A percentile compares a stretch with the other conserved stretches of the same genome.
These are phyloP conservation scores for Dendrolimus pini DNA, from an alignment of 2,888 invertebrate genomes.

Conservation along the genomic window DNA sequence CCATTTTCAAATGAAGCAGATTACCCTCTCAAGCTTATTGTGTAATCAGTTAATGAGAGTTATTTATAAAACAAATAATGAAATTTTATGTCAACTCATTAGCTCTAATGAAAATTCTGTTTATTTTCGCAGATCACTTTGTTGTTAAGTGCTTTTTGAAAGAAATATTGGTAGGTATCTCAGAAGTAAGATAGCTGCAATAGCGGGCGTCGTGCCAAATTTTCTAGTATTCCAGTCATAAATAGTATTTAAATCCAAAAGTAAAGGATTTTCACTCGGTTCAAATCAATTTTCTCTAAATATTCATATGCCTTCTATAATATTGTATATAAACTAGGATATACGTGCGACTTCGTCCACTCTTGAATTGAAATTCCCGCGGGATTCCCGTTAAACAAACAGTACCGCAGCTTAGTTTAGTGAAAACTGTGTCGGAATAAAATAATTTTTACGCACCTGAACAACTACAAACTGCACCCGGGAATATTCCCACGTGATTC, in stretches of 20 bases:
- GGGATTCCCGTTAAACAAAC: too few relatives aligned
- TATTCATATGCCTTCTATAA: background rate
- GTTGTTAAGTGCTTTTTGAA: conserved; percentile 20
- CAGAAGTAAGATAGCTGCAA: conserved; percentile 24
- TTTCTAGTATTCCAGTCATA: conserved; percentile 22
- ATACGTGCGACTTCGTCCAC: too few relatives aligned
- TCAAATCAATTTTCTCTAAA: background rate
- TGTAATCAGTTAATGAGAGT: too few relatives aligned
- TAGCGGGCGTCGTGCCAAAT: conserved; percentile 33
- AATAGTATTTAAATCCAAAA: conserved; percentile 13
- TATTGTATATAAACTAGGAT: conserved; percentile 1
- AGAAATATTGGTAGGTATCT: conserved; percentile 35
- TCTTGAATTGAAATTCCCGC: too few relatives aligned
- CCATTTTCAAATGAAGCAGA: background rate
- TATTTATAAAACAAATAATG: too few relatives aligned
- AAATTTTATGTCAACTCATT: too few relatives aligned
- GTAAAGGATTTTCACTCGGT: conserved; percentile 8
- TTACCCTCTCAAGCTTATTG: too few relatives aligned
- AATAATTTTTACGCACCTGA: too few relatives aligned
- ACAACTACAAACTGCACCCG: too few relatives aligned
- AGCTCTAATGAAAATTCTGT: conserved; percentile 20
- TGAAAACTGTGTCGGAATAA: too few relatives aligned
- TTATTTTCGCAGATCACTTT: conserved; percentile 26
- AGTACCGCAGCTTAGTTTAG: too few relatives aligned
- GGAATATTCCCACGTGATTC: too few relatives aligned